Base-by-base conservation (phyloP, 2,113 vertebrate species). In the Nerophis lumbriciformis region DNA sequence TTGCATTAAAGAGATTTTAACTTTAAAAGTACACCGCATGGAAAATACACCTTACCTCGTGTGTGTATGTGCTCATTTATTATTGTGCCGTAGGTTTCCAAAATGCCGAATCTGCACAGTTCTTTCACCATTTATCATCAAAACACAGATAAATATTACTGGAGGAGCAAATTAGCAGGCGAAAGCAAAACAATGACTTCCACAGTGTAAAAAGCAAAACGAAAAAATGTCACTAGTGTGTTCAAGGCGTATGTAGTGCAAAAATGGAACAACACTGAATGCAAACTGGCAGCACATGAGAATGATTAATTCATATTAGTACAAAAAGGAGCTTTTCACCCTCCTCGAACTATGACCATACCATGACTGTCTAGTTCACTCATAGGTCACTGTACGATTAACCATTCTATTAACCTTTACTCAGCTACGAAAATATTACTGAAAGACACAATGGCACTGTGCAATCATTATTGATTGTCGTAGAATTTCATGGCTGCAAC, bases 331-430 rank as follows among this genome's bases (percentile, higher is more conserved):
- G 53, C 15, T 16, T 53, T 61, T 61, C 36, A 64, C 61, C 54
- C 63, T 6, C 53, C n/a, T n/a, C 12, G 48, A 74, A 55, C 49
- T 48, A 35, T 56, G 59, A 70, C 60, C 45, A 51, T 59, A 13
- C 49, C 52, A 13, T 62, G 51, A 56, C 38, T 49, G 4, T 36
- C 59, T 12, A n/a, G 12, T 53, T 49, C 54, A 57, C 37, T 9
- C 37, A 4, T 49, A 38, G 68, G 66, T 80, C 66, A 77, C 45
- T 49, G 5, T 11, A 58, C 76, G 71, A 83, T 80, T 59, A 63
- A 67, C 75, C 35, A 54, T 60, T 76, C 68, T 69, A 63, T 71
- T 80, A 71, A 83, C 73, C 67, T 78, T 72, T 58, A 16, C 73
- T 80, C 71, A 73, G 55, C 58, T 70, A 71, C 61, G 66, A 75